Evolutionary conservation across 2,888 invertebrate species (phyloP), one percentile per base, ranked within the genome.

Genomic region (Antheraea assamensis): DNA sequence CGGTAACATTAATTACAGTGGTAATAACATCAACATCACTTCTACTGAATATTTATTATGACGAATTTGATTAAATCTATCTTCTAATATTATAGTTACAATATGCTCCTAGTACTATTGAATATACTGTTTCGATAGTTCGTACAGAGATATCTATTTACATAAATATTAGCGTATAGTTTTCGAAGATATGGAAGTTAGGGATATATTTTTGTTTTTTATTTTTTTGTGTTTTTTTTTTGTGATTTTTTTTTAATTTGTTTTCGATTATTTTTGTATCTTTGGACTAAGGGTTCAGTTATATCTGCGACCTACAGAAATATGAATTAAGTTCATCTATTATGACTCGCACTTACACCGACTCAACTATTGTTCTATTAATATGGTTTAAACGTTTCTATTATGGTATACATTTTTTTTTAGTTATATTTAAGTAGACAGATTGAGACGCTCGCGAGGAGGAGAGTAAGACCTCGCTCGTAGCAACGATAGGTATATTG

Each of bases 81-180:
- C 27, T 61, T 27, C 61, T 64, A 64, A 30, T 30, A 30, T 8
- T 64, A 64, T 30, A 30, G 15, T 15, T 64, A 64, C 17, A 64
- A 27, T 15, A 64, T 64, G 61, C 61, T 30, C 4, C 30, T 27
- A 64, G 27, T 30, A 64, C 19, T 64, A 27, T 30, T 30, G 27
- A 64, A 30, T 64, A 30, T 64, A 5, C 3, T 30, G 61, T 27
- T 15, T 27, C 15, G 61, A 27, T 64, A 64, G 15, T 64, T 64
- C 15, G 27, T 61, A 64, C 61, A 64, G 61, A 64, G 61, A 64
- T 7, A 64, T 27, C 27, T 64, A 64, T 64, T 58, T 58, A 58
- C 58, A 64, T 64, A 30, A 64, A 24, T 58, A 58, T 58, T 58
- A 58, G 24, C n/a, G 58, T 58, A 58, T 2, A 64, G 4, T 27